Evolutionary conservation across 1,140 invertebrate genomes (phyloP).

Genomic region (Anoplolepis gracilipes): DNA sequence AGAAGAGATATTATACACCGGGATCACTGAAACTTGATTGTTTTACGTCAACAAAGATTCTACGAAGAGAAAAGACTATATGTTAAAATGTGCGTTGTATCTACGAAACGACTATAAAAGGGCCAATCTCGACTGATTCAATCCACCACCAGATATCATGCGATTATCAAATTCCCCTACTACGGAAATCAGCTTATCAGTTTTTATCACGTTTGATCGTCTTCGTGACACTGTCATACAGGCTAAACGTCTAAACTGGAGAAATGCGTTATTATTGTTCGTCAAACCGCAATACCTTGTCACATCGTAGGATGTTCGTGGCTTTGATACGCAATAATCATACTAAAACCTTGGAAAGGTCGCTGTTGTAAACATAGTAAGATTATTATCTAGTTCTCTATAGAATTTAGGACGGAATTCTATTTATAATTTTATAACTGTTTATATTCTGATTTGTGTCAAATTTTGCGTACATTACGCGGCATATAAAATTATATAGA

Average conservation of each 20-base stretch:
- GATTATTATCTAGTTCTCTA: neutral
- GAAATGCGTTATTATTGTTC: neutral
- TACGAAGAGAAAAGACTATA: neutral
- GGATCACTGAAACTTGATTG: neutral
- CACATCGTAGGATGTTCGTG: neutral
- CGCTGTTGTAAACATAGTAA: slow-evolving; percentile 6
- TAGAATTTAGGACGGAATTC: neutral
- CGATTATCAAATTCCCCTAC: slow-evolving; percentile 4
- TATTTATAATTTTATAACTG: neutral
- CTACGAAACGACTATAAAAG: neutral
- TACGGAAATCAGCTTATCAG: neutral
- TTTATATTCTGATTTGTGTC: too few relatives aligned
- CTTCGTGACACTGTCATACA: neutral
- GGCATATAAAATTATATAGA: too few relatives aligned
- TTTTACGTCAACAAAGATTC: neutral
- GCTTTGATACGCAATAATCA: neutral
- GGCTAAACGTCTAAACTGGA: neutral
- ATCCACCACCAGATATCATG: neutral
- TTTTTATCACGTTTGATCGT: slow-evolving; percentile 36
- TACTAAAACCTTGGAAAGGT: neutral
- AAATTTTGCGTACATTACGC: neutral
- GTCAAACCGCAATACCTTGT: neutral
- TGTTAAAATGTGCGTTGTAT: neutral
- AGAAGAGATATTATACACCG: neutral
- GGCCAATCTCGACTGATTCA: neutral